A percentile compares a stretch with the other conserved stretches of the same genome.
Evolutionary conservation across 2,797 vertebrate genomes (phyloP).

Genomic region (Mus minutoides): DNA sequence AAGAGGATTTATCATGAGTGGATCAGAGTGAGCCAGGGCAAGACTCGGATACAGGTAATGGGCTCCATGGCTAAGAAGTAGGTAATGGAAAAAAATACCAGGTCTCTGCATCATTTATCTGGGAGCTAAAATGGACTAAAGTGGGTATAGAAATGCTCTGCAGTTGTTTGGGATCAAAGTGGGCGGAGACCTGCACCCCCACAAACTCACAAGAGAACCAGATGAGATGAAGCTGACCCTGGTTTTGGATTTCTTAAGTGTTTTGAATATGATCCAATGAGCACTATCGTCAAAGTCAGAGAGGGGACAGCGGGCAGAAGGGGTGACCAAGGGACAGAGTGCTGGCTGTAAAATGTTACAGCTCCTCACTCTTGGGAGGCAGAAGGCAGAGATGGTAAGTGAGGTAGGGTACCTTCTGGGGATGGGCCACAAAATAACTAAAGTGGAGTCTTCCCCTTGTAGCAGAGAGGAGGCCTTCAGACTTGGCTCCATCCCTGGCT

Average conservation of each 20-base stretch:
- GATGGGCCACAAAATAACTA: not conserved
- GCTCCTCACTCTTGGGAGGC: conserved; percentile 6
- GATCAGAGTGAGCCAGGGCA: not conserved
- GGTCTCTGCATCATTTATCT: not conserved
- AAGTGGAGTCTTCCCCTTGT: not conserved
- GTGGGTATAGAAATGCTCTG: not conserved
- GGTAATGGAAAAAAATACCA: not conserved
- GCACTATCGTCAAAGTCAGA: not conserved
- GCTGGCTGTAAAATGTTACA: not conserved
- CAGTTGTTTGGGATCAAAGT: not conserved
- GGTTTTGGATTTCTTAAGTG: not conserved
- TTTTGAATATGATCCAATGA: not conserved
- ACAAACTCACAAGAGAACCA: not conserved
- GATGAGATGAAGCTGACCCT: not conserved
- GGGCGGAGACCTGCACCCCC: too few species aligned
- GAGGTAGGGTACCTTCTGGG: not conserved
- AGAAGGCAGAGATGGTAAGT: conserved; percentile 18
- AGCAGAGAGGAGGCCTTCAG: not conserved
- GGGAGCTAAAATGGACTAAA: not conserved
- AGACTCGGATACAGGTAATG: not conserved
- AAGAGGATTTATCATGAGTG: too few species aligned
- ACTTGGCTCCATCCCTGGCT: not conserved
- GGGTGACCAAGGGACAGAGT: not conserved
- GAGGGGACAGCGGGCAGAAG: not conserved
- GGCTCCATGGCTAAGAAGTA: not conserved